Evolutionary conservation across 2,888 invertebrate species (phyloP), one percentile per base, ranked within the genome.

Genomic region (Drosophila antonietae): DNA sequence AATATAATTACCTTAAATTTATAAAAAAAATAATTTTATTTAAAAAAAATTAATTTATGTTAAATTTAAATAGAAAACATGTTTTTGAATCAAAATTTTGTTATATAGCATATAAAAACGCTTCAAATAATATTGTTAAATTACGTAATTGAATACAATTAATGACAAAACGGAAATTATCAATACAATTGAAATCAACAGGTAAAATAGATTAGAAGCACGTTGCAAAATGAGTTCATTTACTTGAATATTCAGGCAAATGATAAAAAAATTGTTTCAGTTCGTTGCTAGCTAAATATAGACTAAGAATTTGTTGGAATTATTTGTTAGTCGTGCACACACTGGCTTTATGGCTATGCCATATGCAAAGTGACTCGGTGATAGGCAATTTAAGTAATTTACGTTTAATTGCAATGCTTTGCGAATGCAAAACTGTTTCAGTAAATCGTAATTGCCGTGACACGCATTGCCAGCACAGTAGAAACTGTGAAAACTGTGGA

Each of bases 321-420:
- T 51, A 71, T 23, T 18, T 43, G 23, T 39, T 20, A 28, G 12
- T 4, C 41, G 4, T 57, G 55, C 20, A 43, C 31, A 43, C 20
- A 8, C 37, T 20, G 23, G 10, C 2, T 41, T 46, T 28, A 28
- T 28, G 28, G 46, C 14, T 46, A 5, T 31, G n/a, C 41, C 49
- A 44, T 15, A 58, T 69, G 46, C 23, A 56, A 46, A 53, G 28
- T 37, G 46, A 62, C 46, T 65, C 53, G 61, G 18, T 60, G 78
- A 78, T 78, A 44, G 52, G 47, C 56, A 75, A 69, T 69, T 80
- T 64, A 44, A 53, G 53, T 65, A 75, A 76, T 65, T 80, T 65
- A 33, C 59, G 14, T 41, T 53, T 62, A 80, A 76, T 65, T 75
- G 51, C 64, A 57, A 46, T 75, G 69, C 51, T 65, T 47, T 52